A percentile compares a stretch with the other conserved stretches of the same genome.
Evolutionary conservation across 2,113 vertebrate species (phyloP).

Genomic region (Pseudonaja textilis): DNA sequence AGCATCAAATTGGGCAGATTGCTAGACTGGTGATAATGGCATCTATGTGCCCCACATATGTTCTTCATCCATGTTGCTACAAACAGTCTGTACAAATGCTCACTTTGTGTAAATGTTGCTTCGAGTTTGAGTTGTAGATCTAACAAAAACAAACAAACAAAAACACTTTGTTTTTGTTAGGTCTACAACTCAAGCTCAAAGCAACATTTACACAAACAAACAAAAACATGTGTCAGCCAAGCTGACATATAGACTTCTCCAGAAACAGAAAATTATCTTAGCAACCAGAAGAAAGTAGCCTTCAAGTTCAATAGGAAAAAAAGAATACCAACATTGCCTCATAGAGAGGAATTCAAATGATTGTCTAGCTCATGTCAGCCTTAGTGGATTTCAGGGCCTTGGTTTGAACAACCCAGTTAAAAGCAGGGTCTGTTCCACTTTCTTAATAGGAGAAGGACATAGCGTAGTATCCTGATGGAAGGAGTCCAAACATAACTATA

Average conservation of each 20-base stretch:
- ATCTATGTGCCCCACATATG: neutral
- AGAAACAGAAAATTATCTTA: conserved; percentile 3
- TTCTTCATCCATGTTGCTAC: neutral
- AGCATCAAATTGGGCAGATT: neutral
- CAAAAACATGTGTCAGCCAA: neutral
- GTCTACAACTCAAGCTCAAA: too few species aligned
- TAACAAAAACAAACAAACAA: neutral
- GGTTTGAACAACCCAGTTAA: neutral
- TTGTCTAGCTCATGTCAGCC: neutral
- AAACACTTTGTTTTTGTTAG: too few species aligned
- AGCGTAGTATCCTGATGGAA: neutral
- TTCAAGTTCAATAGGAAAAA: conserved; percentile 2
- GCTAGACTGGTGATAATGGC: neutral
- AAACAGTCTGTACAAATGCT: neutral
- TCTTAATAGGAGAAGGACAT: neutral
- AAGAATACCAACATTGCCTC: neutral
- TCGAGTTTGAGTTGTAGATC: neutral
- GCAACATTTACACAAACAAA: too few species aligned
- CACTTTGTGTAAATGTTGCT: neutral
- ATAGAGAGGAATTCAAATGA: neutral
- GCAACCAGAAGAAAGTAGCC: neutral
- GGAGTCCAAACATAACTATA: neutral
- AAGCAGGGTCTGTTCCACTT: neutral
- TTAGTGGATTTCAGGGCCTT: neutral
- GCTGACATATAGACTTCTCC: conserved; percentile 11